These are phyloP conservation scores for Aphidius ervi DNA, from an alignment of 1,140 invertebrate genomes.

Conservation along the genomic window DNA sequence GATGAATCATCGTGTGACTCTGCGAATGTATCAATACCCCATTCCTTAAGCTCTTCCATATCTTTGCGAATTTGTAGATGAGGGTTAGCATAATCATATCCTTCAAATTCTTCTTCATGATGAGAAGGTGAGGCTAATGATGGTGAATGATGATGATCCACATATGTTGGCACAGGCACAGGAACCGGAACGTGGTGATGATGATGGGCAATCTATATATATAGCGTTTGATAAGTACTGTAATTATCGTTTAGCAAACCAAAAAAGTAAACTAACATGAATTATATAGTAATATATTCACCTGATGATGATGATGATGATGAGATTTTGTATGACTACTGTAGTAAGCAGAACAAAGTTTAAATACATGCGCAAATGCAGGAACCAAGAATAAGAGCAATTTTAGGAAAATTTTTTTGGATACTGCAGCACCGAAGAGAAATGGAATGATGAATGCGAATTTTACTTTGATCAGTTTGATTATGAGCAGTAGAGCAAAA, in stretches of 20 bases:
- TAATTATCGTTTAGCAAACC: background rate
- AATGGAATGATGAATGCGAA: conserved; percentile 71
- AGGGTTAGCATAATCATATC: conserved; percentile 44
- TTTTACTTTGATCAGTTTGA: conserved; percentile 74
- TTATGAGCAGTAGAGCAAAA: conserved; percentile 68
- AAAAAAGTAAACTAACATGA: background rate
- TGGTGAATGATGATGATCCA: conserved; percentile 23
- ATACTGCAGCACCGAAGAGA: conserved; percentile 69
- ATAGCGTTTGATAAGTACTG: background rate
- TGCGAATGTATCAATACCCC: conserved; percentile 47
- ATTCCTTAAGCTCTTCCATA: conserved; percentile 49
- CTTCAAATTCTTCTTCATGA: conserved; percentile 41
- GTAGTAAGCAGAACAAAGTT: conserved; percentile 77
- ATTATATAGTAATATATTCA: conserved; percentile 22
- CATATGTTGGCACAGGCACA: conserved; percentile 43
- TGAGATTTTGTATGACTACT: conserved; percentile 66
- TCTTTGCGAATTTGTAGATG: conserved; percentile 49
- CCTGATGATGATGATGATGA: conserved; percentile 73
- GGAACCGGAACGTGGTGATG: conserved; percentile 57
- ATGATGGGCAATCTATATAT: conserved; percentile 53
- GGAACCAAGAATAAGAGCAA: conserved; percentile 76
- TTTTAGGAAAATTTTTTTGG: conserved; percentile 78
- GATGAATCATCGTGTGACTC: conserved; percentile 35
- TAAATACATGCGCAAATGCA: conserved; percentile 75
- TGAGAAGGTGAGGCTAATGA: conserved; percentile 32